Conservation (phyloP, 2,797 vertebrate genomes). For the Podargus strigoides region DNA sequence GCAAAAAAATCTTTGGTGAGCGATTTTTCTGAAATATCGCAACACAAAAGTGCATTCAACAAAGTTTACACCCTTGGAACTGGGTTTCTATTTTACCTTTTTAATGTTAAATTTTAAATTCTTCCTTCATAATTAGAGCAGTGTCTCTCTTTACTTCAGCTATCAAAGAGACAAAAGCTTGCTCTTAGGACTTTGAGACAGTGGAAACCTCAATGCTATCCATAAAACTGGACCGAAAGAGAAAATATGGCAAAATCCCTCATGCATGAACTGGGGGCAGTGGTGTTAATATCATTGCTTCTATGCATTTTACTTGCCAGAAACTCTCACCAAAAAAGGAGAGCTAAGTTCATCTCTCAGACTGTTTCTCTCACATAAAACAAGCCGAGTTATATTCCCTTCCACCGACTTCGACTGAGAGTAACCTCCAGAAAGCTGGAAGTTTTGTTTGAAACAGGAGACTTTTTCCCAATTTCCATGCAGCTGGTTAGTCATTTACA, state of each 20-base stretch:
- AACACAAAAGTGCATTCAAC: neutral
- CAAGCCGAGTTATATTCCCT: neutral
- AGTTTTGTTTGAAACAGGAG: neutral
- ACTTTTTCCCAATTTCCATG: neutral
- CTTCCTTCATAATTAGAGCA: neutral
- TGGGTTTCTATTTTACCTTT: neutral
- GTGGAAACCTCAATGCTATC: neutral
- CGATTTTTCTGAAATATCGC: neutral
- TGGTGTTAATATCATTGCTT: neutral
- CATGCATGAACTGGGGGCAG: accelerated
- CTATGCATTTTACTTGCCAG: neutral
- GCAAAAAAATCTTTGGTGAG: neutral
- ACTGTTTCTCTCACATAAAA: neutral
- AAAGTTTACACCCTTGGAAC: neutral
- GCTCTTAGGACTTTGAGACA: neutral
- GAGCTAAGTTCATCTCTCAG: neutral
- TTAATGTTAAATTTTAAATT: neutral
- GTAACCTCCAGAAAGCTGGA: constrained; percentile 11
- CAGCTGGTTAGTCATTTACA: constrained; percentile 31
- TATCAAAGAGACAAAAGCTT: neutral
- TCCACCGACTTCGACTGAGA: neutral
- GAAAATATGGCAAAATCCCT: neutral
- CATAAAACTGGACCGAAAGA: neutral
- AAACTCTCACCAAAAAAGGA: neutral
- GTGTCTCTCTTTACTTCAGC: neutral